Percentiles rank a stretch among this genome's conserved stretches.
Conservation (phyloP, 2,797 vertebrate species). For the Chrysolophus pictus region DNA sequence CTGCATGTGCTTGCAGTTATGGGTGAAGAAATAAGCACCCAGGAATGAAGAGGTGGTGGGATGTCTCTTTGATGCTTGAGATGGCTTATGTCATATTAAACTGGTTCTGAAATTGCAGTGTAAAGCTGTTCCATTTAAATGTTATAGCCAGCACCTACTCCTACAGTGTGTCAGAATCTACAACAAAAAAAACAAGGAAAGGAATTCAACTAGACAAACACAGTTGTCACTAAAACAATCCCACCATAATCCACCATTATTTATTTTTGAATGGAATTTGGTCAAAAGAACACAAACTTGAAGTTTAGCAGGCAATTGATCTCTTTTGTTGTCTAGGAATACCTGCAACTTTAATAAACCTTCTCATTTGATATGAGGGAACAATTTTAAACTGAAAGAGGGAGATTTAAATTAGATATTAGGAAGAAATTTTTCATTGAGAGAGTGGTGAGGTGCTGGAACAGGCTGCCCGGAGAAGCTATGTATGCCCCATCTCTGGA, state of each 20-base stretch:
- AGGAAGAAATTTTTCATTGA: no score
- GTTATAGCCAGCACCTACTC: background rate
- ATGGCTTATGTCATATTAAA: background rate
- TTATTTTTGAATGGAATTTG: background rate
- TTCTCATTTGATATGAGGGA: background rate
- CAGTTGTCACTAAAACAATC: background rate
- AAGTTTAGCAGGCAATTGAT: background rate
- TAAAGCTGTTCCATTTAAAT: background rate
- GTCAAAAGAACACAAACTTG: background rate
- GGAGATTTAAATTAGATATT: no score
- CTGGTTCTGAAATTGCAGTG: background rate
- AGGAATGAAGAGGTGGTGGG: background rate
- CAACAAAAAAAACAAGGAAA: background rate
- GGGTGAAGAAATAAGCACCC: constrained; percentile 11
- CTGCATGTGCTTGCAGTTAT: background rate
- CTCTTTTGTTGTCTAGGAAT: background rate
- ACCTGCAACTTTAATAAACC: background rate
- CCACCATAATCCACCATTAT: background rate
- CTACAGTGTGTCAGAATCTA: background rate
- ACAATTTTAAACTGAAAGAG: no score
- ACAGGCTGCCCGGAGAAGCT: no score
- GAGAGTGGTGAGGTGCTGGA: no score
- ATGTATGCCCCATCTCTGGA: no score
- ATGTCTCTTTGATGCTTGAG: background rate
- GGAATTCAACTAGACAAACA: background rate